Evolutionary conservation across 2,797 vertebrate species (phyloP).

Genomic region (Buceros bicornis): DNA sequence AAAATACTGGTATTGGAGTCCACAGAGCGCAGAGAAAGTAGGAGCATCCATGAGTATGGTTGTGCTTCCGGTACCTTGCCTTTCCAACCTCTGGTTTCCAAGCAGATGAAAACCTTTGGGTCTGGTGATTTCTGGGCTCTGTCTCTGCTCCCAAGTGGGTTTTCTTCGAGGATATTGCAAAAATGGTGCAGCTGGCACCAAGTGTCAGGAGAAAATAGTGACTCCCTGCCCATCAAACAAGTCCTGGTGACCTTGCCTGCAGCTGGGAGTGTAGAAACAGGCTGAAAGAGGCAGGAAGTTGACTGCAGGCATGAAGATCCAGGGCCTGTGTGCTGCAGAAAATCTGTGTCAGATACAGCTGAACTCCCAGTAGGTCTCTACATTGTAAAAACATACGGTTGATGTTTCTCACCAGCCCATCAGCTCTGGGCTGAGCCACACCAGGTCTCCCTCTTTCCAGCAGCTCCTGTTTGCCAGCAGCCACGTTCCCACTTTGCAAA

Average conservation of each 20-base stretch:
- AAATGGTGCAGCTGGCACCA: not conserved
- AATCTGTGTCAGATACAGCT: not conserved
- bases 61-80: not conserved
- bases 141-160: not conserved
- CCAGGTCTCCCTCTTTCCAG: not conserved
- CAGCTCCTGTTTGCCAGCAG: not conserved
- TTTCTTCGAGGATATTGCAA: not conserved
- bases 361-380: not conserved
- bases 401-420: not conserved
- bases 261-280: not conserved
- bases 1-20: not conserved
- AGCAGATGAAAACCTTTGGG: not conserved
- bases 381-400: not conserved
- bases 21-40: not conserved
- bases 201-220: not conserved
- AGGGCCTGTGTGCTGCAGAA: not conserved
- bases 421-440: not conserved
- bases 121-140: not conserved
- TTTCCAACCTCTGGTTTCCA: not conserved
- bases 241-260: not conserved
- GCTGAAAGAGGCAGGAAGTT: not conserved
- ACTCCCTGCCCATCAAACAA: not conserved
- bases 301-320: not conserved
- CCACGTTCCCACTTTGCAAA: not conserved
- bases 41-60: not conserved